These are phyloP conservation scores for Silurus glanis DNA, from an alignment of 2,113 vertebrate species.

Conservation along the genomic window DNA sequence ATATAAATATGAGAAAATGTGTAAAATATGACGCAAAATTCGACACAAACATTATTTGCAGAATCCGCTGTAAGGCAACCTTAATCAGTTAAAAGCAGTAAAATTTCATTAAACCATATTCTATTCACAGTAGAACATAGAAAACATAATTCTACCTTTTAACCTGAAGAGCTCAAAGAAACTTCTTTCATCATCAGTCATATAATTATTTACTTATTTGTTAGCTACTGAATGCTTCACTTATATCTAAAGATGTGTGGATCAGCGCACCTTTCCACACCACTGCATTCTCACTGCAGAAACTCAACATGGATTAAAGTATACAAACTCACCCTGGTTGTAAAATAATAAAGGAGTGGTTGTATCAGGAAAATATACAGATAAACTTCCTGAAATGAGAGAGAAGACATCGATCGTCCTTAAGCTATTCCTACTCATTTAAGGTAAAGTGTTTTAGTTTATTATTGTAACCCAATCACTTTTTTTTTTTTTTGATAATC, in stretches of 20 bases:
- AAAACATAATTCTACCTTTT: too few relatives aligned
- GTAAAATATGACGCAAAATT: neutral
- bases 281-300: neutral
- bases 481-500: neutral
- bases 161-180: neutral
- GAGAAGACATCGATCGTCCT: neutral
- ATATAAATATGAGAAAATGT: neutral
- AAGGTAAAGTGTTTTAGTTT: neutral
- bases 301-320: neutral
- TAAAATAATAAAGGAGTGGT: neutral
- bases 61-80: neutral
- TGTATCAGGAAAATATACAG: neutral
- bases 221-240: neutral
- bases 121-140: too few relatives aligned
- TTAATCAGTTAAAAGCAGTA: neutral
- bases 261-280: neutral
- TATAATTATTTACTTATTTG: neutral
- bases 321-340: neutral
- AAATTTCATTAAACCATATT: too few relatives aligned
- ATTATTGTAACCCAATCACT: neutral
- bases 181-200: neutral
- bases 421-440: neutral
- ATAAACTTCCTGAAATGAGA: slow-evolving; percentile 2
- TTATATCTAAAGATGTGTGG: neutral
- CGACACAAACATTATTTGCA: too few relatives aligned